Evolutionary conservation across 2,888 invertebrate species (phyloP).

Genomic region (Ophion ventricosus): DNA sequence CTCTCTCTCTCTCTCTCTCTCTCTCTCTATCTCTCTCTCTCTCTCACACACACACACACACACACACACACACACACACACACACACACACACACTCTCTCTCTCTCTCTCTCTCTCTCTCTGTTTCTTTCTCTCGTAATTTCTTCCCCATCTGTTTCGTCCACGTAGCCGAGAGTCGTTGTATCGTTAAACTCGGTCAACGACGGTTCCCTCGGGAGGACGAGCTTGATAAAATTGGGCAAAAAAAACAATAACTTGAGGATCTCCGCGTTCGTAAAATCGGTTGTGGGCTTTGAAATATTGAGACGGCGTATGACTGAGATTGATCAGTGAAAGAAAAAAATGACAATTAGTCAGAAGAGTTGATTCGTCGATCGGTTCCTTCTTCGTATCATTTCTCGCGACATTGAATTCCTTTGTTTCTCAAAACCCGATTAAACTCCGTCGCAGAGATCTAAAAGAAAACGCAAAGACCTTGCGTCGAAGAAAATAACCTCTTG

Average conservation of each 20-base stretch:
- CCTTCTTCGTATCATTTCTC: background rate
- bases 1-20: conserved; percentile 26
- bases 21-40: conserved; percentile 14
- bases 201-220: conserved; percentile 8
- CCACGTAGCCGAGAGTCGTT: conserved; percentile 24
- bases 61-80: no score
- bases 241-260: background rate
- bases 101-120: conserved; percentile 27
- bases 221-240: background rate
- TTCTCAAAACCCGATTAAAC: background rate
- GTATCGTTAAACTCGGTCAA: conserved; percentile 34
- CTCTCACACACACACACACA: no score
- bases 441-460: background rate
- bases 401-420: conserved; percentile 1
- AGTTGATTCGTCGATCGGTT: background rate
- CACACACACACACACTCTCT: no score
- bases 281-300: background rate
- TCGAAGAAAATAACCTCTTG: background rate
- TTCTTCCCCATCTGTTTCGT: conserved; percentile 20
- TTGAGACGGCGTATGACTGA: background rate
- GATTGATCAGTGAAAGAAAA: background rate
- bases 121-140: conserved; percentile 14
- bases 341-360: no score
- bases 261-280: background rate
- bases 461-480: background rate